These are phyloP conservation scores for Euwallacea fornicatus DNA, from an alignment of 1,140 invertebrate genomes.

Conservation along the genomic window DNA sequence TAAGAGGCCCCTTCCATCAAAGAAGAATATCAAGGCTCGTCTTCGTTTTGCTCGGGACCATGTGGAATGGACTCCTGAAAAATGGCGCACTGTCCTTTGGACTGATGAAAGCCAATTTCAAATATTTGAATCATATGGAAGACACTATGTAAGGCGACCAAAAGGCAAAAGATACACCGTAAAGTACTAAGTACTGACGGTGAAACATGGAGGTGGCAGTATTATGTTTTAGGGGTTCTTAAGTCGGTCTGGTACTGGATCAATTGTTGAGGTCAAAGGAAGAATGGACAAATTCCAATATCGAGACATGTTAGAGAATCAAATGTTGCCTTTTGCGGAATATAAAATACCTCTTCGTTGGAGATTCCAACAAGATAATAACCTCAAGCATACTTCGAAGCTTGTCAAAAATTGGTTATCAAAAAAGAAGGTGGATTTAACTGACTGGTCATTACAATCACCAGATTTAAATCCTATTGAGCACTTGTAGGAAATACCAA, in stretches of 20 bases:
- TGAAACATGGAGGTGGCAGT: neutral
- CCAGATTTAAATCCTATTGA: neutral
- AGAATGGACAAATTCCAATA: neutral
- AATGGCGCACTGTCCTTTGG: neutral
- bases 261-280: neutral
- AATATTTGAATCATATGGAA: neutral
- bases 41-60: neutral
- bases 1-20: neutral
- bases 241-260: neutral
- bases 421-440: neutral
- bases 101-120: neutral
- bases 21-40: neutral
- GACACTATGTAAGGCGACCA: neutral
- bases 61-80: too few relatives aligned
- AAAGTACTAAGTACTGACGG: neutral
- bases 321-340: neutral
- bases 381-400: neutral
- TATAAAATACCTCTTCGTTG: neutral
- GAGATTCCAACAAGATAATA: neutral
- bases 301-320: neutral
- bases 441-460: too few relatives aligned
- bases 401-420: neutral
- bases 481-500: neutral
- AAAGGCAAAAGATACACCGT: neutral
- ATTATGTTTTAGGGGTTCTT: neutral